Evolutionary conservation across 2,113 vertebrate genomes (phyloP), one percentile per base, ranked within the genome.

Genomic region (Pomatorhinus ruficollis): DNA sequence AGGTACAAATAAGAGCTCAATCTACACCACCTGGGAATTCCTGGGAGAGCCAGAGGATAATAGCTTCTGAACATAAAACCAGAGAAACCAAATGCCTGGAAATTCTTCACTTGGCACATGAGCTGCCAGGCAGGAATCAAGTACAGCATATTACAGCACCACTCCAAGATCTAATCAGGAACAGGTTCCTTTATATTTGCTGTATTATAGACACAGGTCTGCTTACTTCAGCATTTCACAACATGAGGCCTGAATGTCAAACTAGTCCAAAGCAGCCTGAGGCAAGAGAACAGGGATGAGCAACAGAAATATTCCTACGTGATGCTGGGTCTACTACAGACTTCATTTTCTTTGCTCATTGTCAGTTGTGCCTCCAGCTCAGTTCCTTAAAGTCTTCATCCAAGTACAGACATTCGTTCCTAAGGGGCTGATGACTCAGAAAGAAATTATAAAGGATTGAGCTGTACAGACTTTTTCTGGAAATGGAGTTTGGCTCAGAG

Each of bases 141-240:
- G 40, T 49, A 31, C 39, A 33, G 56, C 0, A 1, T 6, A 63
- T 39, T 74, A 30, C 39, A 74, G 33, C 72, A 87, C 47, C 23
- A 35, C 21, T 52, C 56, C 57, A 40, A 70, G 91, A 93, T 90
- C 52, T 95, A 27, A 83, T 75, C 80, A 68, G 28, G n/a, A 89
- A 52, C 77, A 56, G 76, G 89, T 83, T 89, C 80, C 60, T 64
- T 63, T 75, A 16, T 57, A 61, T 69, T 24, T n/a, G 57, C 20
- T 52, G 2, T 21, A 59, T 60, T 60, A 59, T 57, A 87, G 82
- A 68, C 44, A 49, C 65, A 65, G n/a, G 25, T 56, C 94, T 94
- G 89, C 89, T 92, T 84, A 82, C 77, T 75, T 82, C 83, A 94
- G 91, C 94, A 85, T 95, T 94, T 95, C 78, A 50, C 91, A 87